A percentile compares a stretch with the other conserved stretches of the same genome.
These are phyloP conservation scores for Tinamus guttatus DNA, from an alignment of 2,113 vertebrate genomes.

Conservation along the genomic window DNA sequence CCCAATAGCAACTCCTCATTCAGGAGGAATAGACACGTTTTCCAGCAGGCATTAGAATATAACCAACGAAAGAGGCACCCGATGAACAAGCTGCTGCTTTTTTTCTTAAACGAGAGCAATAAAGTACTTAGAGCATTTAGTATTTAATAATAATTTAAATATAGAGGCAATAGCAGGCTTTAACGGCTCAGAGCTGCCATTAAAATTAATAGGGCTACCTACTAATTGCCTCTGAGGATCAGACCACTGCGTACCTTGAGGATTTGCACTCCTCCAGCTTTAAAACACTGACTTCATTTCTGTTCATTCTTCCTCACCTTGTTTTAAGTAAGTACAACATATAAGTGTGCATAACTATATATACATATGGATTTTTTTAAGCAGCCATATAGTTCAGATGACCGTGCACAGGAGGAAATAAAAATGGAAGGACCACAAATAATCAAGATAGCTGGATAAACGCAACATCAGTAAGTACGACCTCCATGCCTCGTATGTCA, in stretches of 20 bases:
- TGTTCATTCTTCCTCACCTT: not conserved
- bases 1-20: conserved; percentile 1
- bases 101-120: conserved; percentile 26
- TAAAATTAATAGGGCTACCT: conserved; percentile 65
- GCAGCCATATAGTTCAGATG: not conserved
- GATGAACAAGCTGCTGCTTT: not conserved
- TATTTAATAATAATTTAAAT: conserved; percentile 63
- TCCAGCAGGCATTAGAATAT: conserved; percentile 17
- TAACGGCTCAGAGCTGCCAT: conserved; percentile 58
- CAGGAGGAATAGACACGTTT: not conserved
- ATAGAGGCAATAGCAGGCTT: conserved; percentile 35
- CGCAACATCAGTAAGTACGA: not conserved
- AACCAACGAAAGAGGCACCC: not conserved
- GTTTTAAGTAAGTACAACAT: not conserved
- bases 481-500: rapidly evolving
- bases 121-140: conserved; percentile 29
- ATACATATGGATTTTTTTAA: not conserved
- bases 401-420: not conserved
- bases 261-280: conserved; percentile 32
- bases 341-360: not conserved
- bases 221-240: conserved; percentile 60
- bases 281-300: not conserved
- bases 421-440: not conserved
- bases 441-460: not conserved
- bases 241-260: conserved; percentile 33